A percentile compares a stretch with the other conserved stretches of the same genome.
phyloP scores from a whole-genome alignment of 2,113 vertebrate species.

The Rhabdornis inornatus region DNA sequence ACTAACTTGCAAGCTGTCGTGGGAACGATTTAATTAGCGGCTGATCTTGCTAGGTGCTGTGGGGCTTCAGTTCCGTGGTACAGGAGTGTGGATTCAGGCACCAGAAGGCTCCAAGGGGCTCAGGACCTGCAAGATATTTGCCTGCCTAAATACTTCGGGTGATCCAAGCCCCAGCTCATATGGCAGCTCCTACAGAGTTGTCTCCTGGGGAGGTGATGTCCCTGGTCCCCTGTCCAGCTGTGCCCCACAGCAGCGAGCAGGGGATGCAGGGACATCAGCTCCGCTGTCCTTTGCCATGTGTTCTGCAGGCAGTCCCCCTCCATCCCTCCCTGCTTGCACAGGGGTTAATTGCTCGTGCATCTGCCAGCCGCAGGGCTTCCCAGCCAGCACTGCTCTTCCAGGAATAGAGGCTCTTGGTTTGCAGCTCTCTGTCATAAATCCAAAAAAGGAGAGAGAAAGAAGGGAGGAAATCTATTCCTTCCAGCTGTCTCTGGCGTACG shows the following conservation, averaged over 20 bases:
- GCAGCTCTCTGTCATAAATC: conserved; percentile 53
- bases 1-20: conserved; percentile 56
- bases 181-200: neutral
- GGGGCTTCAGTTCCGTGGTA: neutral
- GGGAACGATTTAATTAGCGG: conserved; percentile 52
- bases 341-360: conserved; percentile 38
- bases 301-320: neutral
- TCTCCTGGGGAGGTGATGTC: neutral
- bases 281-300: neutral
- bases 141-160: neutral
- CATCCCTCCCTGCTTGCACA: neutral
- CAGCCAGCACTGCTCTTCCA: conserved; percentile 7
- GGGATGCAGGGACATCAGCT: no score
- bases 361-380: conserved; percentile 29
- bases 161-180: neutral
- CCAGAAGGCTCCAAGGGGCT: neutral
- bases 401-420: conserved; percentile 38
- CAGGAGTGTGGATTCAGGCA: neutral
- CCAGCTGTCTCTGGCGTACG: neutral
- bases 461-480: conserved; percentile 12
- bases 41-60: conserved; percentile 48
- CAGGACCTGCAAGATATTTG: conserved; percentile 33
- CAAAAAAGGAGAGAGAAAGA: neutral
- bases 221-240: neutral
- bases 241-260: neutral